A percentile compares a stretch with the other conserved stretches of the same genome.
Evolutionary conservation across 2,797 vertebrate genomes (phyloP).

Genomic region (Myripristis jacobus): DNA sequence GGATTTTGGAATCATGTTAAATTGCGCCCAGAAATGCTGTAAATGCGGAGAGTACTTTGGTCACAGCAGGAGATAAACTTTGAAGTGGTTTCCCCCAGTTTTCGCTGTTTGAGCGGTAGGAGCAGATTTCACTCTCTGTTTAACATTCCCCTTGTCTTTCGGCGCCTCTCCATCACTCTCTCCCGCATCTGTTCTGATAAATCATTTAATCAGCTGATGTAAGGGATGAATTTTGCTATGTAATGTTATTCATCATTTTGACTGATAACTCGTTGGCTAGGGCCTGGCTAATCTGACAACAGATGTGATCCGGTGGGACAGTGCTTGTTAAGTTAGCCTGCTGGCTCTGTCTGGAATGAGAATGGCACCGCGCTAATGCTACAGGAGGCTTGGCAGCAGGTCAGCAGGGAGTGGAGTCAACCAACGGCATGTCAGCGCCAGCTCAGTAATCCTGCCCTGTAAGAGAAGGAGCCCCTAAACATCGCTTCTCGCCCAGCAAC

Average conservation of each 20-base stretch:
- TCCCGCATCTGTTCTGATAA: slow-evolving; percentile 46
- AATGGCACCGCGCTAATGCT: slow-evolving; percentile 46
- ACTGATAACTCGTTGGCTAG: slow-evolving; percentile 67
- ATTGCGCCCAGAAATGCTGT: slow-evolving; percentile 19
- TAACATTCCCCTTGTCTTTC: slow-evolving; percentile 21
- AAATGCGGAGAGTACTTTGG: slow-evolving; percentile 13
- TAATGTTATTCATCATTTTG: slow-evolving; percentile 61
- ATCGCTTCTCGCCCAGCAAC: slow-evolving; percentile 28
- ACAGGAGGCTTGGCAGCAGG: slow-evolving; percentile 49
- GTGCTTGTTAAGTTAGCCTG: slow-evolving; percentile 52
- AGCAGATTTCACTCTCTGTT: slow-evolving; percentile 22
- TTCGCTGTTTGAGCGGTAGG: slow-evolving; percentile 25
- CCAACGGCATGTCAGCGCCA: slow-evolving; percentile 41
- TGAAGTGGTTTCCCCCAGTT: slow-evolving; percentile 23
- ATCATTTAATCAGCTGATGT: slow-evolving; percentile 62
- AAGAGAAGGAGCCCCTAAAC: slow-evolving; percentile 50
- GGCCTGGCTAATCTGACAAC: slow-evolving; percentile 64
- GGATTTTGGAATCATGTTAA: slow-evolving; percentile 22
- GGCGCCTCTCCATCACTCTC: slow-evolving; percentile 25
- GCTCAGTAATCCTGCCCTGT: slow-evolving; percentile 53
- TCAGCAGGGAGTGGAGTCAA: slow-evolving; percentile 44
- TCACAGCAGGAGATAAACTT: slow-evolving; percentile 30
- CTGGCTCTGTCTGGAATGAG: slow-evolving; percentile 51
- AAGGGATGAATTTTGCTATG: slow-evolving; percentile 49
- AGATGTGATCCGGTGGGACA: slow-evolving; percentile 68